These are phyloP conservation scores for Dryocosmus kuriphilus DNA, from an alignment of 2,888 invertebrate species.

Conservation along the genomic window DNA sequence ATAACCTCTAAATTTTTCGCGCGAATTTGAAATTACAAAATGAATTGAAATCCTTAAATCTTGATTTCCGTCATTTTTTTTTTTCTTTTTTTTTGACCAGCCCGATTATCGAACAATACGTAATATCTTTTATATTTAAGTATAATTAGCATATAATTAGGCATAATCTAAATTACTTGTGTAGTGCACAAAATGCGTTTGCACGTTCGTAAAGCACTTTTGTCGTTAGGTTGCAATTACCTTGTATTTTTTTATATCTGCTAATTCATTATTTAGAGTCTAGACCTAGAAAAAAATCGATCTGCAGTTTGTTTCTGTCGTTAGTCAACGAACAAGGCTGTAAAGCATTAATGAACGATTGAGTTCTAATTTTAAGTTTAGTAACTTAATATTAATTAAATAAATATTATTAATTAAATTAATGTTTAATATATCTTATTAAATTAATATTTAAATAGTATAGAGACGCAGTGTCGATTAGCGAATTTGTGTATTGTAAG, in stretches of 20 bases:
- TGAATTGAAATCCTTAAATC: background rate
- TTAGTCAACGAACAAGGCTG: slow-evolving; percentile 22
- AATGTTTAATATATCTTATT: slow-evolving; percentile 40
- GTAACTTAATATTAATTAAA: background rate
- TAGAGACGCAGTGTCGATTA: slow-evolving; percentile 49
- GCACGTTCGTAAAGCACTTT: slow-evolving; percentile 14
- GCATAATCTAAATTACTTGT: background rate
- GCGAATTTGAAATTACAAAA: background rate
- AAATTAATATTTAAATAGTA: slow-evolving; percentile 34
- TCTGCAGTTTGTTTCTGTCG: slow-evolving; percentile 14
- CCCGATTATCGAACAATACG: background rate
- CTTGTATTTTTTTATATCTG: slow-evolving; percentile 10
- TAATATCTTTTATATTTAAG: slow-evolving; percentile 5
- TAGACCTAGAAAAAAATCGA: slow-evolving; percentile 31
- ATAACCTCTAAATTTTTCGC: background rate
- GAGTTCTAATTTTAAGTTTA: slow-evolving; percentile 5
- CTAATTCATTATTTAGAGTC: slow-evolving; percentile 8
- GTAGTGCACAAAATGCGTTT: slow-evolving; percentile 8
- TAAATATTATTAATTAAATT: slow-evolving; percentile 37
- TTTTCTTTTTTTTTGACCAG: no score
- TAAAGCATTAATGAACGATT: slow-evolving; percentile 17
- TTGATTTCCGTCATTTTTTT: no score
- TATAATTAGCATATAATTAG: slow-evolving; percentile 18
- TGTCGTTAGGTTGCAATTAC: slow-evolving; percentile 2
- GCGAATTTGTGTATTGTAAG: slow-evolving; percentile 48